Evolutionary conservation across 2,797 vertebrate species (phyloP).

Genomic region (Melopsittacus undulatus): DNA sequence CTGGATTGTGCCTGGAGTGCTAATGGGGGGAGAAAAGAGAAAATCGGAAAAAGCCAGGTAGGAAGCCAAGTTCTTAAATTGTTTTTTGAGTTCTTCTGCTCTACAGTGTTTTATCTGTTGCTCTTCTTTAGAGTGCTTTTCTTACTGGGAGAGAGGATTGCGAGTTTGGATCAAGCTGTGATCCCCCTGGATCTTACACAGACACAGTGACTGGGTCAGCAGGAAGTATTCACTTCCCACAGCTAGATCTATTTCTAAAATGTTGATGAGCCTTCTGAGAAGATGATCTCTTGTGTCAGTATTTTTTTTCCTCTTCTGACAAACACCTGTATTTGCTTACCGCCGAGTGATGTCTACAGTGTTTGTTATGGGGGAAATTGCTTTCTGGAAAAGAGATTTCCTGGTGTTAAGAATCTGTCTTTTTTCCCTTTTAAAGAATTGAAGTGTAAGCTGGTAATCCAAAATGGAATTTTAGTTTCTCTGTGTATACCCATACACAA

Average conservation of each 20-base stretch:
- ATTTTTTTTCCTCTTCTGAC: not conserved
- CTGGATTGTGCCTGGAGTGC: constrained; percentile 92
- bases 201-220: not conserved
- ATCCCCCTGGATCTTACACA: not conserved
- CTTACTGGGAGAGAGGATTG: not conserved
- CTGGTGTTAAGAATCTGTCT: constrained; percentile 35
- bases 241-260: constrained; percentile 13
- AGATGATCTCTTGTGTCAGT: constrained; percentile 12
- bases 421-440: constrained; percentile 36
- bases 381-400: constrained; percentile 44
- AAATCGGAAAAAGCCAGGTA: constrained; percentile 98
- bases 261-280: constrained; percentile 37
- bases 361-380: constrained; percentile 46
- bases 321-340: constrained; percentile 50
- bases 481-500: not conserved
- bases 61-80: not conserved
- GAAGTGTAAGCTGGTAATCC: constrained; percentile 50
- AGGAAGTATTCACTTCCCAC: not conserved
- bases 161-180: not conserved
- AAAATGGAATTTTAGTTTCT: constrained; percentile 32
- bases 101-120: not conserved
- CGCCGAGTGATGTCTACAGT: not conserved
- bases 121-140: not conserved
- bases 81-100: not conserved
- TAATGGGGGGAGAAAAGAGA: constrained; percentile 97